These are phyloP conservation scores for Ochropacha duplaris DNA, from an alignment of 2,888 invertebrate species.

Conservation along the genomic window DNA sequence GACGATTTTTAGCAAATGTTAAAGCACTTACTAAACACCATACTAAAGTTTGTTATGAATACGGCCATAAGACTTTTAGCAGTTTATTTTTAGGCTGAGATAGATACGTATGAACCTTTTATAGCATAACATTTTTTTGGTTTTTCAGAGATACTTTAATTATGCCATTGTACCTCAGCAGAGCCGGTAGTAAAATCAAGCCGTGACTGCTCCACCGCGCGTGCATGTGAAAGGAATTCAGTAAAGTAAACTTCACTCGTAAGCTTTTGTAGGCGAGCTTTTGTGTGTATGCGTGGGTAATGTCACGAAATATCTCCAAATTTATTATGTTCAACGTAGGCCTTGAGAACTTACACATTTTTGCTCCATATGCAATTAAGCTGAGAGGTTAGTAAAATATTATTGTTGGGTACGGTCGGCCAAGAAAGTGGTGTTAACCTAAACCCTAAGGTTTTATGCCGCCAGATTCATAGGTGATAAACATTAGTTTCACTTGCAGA, in stretches of 20 bases:
- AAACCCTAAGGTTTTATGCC: too few species aligned
- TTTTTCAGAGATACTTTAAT: too few species aligned
- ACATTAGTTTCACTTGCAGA: too few species aligned
- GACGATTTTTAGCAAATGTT: too few species aligned
- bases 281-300: constrained; percentile 43
- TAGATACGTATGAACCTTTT: too few species aligned
- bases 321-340: constrained; percentile 15
- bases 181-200: background rate
- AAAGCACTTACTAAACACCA: too few species aligned
- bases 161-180: background rate
- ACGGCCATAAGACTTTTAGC: background rate
- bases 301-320: constrained; percentile 36
- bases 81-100: background rate
- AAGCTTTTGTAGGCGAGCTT: constrained; percentile 38
- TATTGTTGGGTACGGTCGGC: background rate
- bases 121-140: too few species aligned
- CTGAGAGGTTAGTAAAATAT: background rate
- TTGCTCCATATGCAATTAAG: background rate
- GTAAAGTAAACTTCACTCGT: constrained; percentile 55
- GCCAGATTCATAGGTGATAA: too few species aligned
- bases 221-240: constrained; percentile 60
- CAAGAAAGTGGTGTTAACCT: too few species aligned
- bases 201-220: constrained; percentile 31
- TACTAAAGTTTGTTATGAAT: too few species aligned
- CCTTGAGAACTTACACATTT: background rate